Conservation (phyloP, 2,797 vertebrate species). For the Mionectes olivaceus region DNA sequence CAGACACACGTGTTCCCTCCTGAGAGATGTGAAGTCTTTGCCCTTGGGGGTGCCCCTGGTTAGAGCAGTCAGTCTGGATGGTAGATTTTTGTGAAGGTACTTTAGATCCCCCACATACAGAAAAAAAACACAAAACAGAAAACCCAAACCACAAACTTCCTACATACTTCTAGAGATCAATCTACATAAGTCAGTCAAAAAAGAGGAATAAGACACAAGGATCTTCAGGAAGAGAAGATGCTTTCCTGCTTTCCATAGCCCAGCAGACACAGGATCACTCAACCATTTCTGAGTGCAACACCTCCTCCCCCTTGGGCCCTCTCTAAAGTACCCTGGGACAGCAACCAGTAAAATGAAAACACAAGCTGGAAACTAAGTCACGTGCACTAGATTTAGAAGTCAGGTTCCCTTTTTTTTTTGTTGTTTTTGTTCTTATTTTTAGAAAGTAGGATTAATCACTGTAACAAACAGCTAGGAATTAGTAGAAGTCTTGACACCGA, state of each 20-base stretch:
- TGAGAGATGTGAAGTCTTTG: neutral
- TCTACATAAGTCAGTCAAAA: neutral
- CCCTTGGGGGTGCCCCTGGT: neutral
- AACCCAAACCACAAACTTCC: neutral
- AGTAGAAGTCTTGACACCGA: neutral
- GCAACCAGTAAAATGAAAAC: neutral
- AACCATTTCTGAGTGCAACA: neutral
- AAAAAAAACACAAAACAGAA: neutral
- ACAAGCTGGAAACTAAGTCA: neutral
- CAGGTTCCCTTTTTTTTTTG: neutral
- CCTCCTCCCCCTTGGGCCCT: rapidly evolving
- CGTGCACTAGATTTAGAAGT: neutral
- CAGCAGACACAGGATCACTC: neutral
- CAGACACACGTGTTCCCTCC: neutral
- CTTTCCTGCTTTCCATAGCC: neutral
- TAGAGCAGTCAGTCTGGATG: neutral
- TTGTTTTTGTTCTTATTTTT: neutral
- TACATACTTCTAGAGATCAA: neutral
- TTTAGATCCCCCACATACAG: neutral
- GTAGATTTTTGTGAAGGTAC: neutral
- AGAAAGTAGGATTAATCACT: neutral
- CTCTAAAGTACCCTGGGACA: neutral
- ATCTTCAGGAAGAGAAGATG: neutral
- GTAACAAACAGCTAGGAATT: neutral
- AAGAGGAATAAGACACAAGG: neutral